Evolutionary conservation across 2,113 vertebrate genomes (phyloP).

Genomic region (Bostrychus sinensis): DNA sequence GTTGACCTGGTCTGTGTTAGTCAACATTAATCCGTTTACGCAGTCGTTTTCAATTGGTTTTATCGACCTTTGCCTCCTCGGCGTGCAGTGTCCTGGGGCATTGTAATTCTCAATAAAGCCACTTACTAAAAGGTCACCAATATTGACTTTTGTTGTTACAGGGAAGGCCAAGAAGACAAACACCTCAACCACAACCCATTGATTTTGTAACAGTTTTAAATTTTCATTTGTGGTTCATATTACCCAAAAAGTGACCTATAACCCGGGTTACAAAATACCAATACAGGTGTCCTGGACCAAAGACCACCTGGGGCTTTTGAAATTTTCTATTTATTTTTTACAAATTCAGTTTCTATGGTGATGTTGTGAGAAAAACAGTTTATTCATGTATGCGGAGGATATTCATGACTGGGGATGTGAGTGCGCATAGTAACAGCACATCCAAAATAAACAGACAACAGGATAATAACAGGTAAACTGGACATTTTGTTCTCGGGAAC

Average conservation of each 20-base stretch:
- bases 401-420: conserved; percentile 45
- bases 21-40: conserved; percentile 56
- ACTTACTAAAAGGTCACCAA: conserved; percentile 58
- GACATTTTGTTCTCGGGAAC: conserved; percentile 8
- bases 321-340: conserved; percentile 34
- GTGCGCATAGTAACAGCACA: conserved; percentile 41
- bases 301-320: conserved; percentile 50
- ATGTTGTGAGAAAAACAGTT: conserved; percentile 29
- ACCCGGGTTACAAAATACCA: conserved; percentile 17
- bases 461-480: conserved; percentile 10
- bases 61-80: conserved; percentile 50
- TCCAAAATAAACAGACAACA: conserved; percentile 27
- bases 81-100: conserved; percentile 49
- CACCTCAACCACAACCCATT: conserved; percentile 35
- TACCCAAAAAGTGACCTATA: background rate
- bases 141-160: conserved; percentile 35
- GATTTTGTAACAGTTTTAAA: conserved; percentile 4
- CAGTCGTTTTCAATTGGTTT: conserved; percentile 43
- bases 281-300: background rate
- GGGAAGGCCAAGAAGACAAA: conserved; percentile 32
- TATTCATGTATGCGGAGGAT: conserved; percentile 44
- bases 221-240: background rate
- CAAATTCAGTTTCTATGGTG: conserved; percentile 59
- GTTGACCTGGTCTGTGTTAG: conserved; percentile 52
- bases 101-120: conserved; percentile 57